These are phyloP conservation scores for Caloenas nicobarica DNA, from an alignment of 2,113 vertebrate genomes.

Conservation along the genomic window DNA sequence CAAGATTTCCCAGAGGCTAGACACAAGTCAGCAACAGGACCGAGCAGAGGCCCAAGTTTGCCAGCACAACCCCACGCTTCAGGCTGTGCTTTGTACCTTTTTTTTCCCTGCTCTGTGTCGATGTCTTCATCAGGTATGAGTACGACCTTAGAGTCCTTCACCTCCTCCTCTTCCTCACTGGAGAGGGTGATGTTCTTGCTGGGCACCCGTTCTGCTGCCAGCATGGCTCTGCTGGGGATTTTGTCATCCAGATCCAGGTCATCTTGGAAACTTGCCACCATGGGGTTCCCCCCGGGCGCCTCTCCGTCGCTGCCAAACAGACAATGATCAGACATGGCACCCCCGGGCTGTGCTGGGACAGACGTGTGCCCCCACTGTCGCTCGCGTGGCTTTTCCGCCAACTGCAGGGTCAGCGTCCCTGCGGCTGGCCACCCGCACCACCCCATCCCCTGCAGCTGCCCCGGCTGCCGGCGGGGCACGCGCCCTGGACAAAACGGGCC, in stretches of 20 bases:
- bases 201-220: conserved; percentile 53
- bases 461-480: background rate
- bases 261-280: conserved; percentile 92
- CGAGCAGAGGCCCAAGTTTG: background rate
- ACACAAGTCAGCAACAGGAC: background rate
- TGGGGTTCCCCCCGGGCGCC: conserved; percentile 80
- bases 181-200: conserved; percentile 80
- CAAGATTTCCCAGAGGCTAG: background rate
- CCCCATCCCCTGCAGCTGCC: background rate
- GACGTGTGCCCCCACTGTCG: rapidly evolving
- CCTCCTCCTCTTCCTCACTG: conserved; percentile 73
- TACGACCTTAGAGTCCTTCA: background rate
- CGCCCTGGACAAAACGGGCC: background rate
- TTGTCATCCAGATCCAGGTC: conserved; percentile 90
- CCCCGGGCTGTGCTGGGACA: background rate
- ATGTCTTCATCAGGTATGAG: background rate
- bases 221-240: conserved; percentile 31
- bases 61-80: background rate
- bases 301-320: conserved; percentile 82
- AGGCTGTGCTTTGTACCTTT: conserved; percentile 70
- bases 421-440: background rate
- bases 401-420: rapidly evolving
- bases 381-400: background rate
- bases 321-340: background rate
- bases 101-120: conserved; percentile 64